Evolutionary conservation across 2,797 vertebrate species (phyloP).

Genomic region (Falco concolor): DNA sequence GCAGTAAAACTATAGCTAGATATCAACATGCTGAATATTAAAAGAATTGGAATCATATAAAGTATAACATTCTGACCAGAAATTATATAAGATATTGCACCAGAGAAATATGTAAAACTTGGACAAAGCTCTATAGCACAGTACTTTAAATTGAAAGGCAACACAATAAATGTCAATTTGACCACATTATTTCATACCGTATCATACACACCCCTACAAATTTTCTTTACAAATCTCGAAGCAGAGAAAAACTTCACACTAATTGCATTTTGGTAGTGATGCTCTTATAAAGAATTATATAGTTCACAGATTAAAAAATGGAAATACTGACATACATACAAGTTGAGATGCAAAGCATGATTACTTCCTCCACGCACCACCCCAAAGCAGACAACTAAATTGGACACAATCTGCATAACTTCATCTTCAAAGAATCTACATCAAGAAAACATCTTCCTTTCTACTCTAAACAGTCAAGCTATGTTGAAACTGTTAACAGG

Average conservation of each 20-base stretch:
- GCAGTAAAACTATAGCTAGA: background rate
- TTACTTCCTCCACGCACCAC: background rate
- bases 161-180: background rate
- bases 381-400: background rate
- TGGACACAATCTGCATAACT: background rate
- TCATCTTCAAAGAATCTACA: background rate
- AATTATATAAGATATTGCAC: background rate
- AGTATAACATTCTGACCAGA: background rate
- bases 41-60: background rate
- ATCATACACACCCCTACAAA: background rate
- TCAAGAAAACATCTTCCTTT: background rate
- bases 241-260: background rate
- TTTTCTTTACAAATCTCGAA: background rate
- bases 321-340: background rate
- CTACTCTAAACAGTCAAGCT: background rate
- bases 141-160: background rate
- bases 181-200: background rate
- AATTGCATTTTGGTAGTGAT: background rate
- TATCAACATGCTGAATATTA: background rate
- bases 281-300: background rate
- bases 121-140: background rate
- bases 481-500: background rate
- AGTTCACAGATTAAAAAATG: background rate
- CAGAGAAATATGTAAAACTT: background rate
- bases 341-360: background rate